Evolutionary conservation across 2,888 invertebrate species (phyloP).

Genomic region (Anarsia innoxiella): DNA sequence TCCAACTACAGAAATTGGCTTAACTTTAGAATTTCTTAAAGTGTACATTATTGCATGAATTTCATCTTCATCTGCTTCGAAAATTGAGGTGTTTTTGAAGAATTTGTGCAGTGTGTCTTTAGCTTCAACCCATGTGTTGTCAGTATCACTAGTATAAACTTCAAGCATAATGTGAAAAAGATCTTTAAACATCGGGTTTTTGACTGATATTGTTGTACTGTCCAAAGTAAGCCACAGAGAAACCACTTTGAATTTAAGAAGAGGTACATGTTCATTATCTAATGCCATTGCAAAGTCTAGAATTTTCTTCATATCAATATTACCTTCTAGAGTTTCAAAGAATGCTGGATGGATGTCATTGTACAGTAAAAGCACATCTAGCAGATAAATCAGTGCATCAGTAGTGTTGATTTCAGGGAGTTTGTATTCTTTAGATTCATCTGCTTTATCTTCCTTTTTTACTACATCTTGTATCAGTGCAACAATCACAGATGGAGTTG

Average conservation of each 20-base stretch:
- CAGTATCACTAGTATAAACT: conserved; percentile 59
- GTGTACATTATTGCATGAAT: conserved; percentile 80
- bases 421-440: conserved; percentile 42
- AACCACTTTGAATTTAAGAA: conserved; percentile 63
- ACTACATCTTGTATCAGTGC: conserved; percentile 47
- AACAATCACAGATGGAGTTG: conserved; percentile 45
- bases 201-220: conserved; percentile 66
- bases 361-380: conserved; percentile 57
- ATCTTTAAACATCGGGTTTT: conserved; percentile 69
- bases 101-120: conserved; percentile 73
- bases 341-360: conserved; percentile 58
- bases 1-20: conserved; percentile 43
- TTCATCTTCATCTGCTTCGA: conserved; percentile 78
- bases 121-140: conserved; percentile 63
- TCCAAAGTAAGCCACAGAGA: conserved; percentile 63
- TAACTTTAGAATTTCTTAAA: conserved; percentile 47
- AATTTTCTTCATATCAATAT: conserved; percentile 57
- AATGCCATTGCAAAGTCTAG: conserved; percentile 48
- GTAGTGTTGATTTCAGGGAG: conserved; percentile 44
- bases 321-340: conserved; percentile 63
- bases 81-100: conserved; percentile 78
- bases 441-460: conserved; percentile 23
- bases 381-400: conserved; percentile 45
- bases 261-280: conserved; percentile 33
- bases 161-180: conserved; percentile 74